Evolutionary conservation across 1,140 invertebrate genomes (phyloP), one percentile per base, ranked within the genome.

Genomic region (Drosophila baimaii): DNA sequence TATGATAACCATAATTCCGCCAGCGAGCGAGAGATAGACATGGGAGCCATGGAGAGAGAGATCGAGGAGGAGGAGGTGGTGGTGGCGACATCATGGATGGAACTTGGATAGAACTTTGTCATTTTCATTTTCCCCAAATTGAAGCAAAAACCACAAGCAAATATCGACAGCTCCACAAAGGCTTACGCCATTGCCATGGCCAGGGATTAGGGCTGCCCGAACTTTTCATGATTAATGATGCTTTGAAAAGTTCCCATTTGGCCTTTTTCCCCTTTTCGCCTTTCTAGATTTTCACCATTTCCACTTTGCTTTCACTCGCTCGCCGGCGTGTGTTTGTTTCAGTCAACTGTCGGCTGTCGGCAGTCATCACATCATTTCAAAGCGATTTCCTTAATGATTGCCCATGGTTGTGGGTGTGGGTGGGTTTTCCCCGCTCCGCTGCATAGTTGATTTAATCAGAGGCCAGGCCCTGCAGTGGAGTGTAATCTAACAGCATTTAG

Each of bases 181-280:
- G 76, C 52, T 79, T 74, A 71, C 33, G 77, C 35, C 76, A 66
- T 61, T 33, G 73, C 43, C 76, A 69, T 61, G 72, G 44, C 63
- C 72, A 77, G 41, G 82, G 79, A 88, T 86, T 86, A 86, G 73
- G 75, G 81, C 66, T 68, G 74, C 70, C 64, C 51, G 58, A 85
- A 85, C 72, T 84, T 85, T 85, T 65, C 61, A 85, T 84, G 81
- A 80, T 84, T 84, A 84, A 84, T 84, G 81, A 84, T 64, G 72
- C 77, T 77, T 81, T 85, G 81, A 75, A 86, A 85, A 85, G 70
- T 73, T 73, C 37, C 35, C 52, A 23, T 27, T 57, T 68, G 64
- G 55, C 59, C 70, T 57, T 47, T 76, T 71, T 6, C 51, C 51
- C 33, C 15, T 9, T 29, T 37, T 41, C 19, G 33, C 33, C 15